These are phyloP conservation scores for Knipowitschia caucasica DNA, from an alignment of 2,797 vertebrate species.

Conservation along the genomic window DNA sequence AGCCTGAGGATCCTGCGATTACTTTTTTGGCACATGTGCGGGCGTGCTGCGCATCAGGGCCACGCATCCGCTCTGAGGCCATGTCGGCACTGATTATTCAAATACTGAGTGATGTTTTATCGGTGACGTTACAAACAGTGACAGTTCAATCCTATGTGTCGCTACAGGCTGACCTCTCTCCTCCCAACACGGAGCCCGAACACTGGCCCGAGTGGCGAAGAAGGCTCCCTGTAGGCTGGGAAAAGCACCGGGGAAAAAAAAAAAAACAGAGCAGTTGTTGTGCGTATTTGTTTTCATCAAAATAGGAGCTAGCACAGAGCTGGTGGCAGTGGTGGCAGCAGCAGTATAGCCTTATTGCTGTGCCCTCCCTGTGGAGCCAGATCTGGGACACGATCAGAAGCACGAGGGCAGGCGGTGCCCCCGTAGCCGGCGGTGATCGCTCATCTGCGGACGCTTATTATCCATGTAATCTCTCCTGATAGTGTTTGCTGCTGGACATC, in stretches of 20 bases:
- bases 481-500: slow-evolving; percentile 63
- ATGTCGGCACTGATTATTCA: slow-evolving; percentile 69
- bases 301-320: slow-evolving; percentile 55
- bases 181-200: slow-evolving; percentile 48
- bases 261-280: slow-evolving; percentile 59
- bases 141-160: slow-evolving; percentile 68
- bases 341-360: slow-evolving; percentile 36
- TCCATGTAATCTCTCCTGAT: slow-evolving; percentile 71
- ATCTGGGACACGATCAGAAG: slow-evolving; percentile 60
- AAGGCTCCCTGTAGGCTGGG: slow-evolving; percentile 50
- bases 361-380: slow-evolving; percentile 51
- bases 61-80: slow-evolving; percentile 54
- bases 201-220: slow-evolving; percentile 51
- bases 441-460: slow-evolving; percentile 68
- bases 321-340: slow-evolving; percentile 47
- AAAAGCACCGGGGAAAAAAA: slow-evolving; percentile 39
- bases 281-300: slow-evolving; percentile 69
- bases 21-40: slow-evolving; percentile 15
- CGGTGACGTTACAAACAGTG: slow-evolving; percentile 73
- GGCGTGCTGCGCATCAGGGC: slow-evolving; percentile 51
- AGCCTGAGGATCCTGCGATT: slow-evolving; percentile 11
- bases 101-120: slow-evolving; percentile 65
- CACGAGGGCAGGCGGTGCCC: slow-evolving; percentile 46
- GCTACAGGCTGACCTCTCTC: slow-evolving; percentile 58
- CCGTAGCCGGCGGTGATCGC: slow-evolving; percentile 56